Evolutionary conservation across 2,888 invertebrate genomes (phyloP).

Genomic region (Griposia aprilina): DNA sequence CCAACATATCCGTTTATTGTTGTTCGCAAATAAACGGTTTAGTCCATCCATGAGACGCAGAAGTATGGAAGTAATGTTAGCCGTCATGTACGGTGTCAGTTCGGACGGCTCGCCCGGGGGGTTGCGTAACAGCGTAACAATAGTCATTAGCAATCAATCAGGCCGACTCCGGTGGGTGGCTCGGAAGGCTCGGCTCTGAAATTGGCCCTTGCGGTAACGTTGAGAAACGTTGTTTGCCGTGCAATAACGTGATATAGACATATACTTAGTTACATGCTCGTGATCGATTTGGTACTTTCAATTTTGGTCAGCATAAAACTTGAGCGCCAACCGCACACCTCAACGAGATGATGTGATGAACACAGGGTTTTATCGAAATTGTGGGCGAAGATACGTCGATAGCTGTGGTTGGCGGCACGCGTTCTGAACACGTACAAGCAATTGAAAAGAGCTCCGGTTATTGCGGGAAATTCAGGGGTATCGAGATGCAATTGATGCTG

Average conservation of each 20-base stretch:
- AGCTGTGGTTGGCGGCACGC: slow-evolving; percentile 85
- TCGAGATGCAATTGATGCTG: slow-evolving; percentile 84
- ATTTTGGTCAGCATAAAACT: slow-evolving; percentile 72
- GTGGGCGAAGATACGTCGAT: slow-evolving; percentile 78
- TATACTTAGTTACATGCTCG: slow-evolving; percentile 65
- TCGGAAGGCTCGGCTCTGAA: slow-evolving; percentile 76
- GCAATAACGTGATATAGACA: slow-evolving; percentile 61
- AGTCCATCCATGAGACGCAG: slow-evolving; percentile 71
- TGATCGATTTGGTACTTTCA: slow-evolving; percentile 73
- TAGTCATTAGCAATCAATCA: slow-evolving; percentile 89
- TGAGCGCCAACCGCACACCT: slow-evolving; percentile 72
- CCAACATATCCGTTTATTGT: slow-evolving; percentile 82
- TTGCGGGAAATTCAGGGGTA: slow-evolving; percentile 84
- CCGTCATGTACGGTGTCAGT: slow-evolving; percentile 81
- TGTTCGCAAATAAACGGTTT: slow-evolving; percentile 80
- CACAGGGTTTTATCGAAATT: slow-evolving; percentile 85
- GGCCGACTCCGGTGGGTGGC: slow-evolving; percentile 80
- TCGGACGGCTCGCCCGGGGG: slow-evolving; percentile 76
- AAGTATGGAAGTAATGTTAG: slow-evolving; percentile 80
- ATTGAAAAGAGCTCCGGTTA: slow-evolving; percentile 88
- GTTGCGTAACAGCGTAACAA: slow-evolving; percentile 85
- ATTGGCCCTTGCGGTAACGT: slow-evolving; percentile 83
- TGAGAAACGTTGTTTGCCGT: slow-evolving; percentile 67
- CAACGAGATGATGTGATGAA: slow-evolving; percentile 75
- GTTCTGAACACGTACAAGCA: slow-evolving; percentile 83